phyloP scores from a whole-genome alignment of 2,888 invertebrate species.

The Autographa gamma region DNA sequence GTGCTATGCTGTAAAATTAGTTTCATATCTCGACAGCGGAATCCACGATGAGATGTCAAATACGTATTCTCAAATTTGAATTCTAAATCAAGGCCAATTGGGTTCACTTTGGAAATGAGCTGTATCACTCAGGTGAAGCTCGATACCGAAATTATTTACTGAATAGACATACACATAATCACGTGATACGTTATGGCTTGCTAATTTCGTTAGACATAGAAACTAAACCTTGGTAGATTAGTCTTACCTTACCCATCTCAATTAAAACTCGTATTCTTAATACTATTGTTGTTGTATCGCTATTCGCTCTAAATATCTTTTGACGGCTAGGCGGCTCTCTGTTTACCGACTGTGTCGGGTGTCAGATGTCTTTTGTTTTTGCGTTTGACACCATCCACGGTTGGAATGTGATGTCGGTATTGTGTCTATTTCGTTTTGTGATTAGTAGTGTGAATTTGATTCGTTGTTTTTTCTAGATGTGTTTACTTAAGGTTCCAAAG shows the following conservation, averaged over 20 bases:
- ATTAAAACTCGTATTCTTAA: conserved; percentile 12
- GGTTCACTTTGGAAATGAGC: too few relatives aligned
- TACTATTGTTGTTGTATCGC: conserved; percentile 54
- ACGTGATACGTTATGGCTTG: too few relatives aligned
- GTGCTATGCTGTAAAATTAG: too few relatives aligned
- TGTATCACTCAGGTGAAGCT: too few relatives aligned
- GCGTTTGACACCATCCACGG: conserved; percentile 35
- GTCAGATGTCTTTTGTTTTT: conserved; percentile 65
- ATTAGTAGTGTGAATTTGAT: background rate
- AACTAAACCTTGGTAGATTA: too few relatives aligned
- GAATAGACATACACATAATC: too few relatives aligned
- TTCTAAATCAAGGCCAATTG: too few relatives aligned
- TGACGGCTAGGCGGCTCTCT: conserved; percentile 58
- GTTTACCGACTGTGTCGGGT: conserved; percentile 51
- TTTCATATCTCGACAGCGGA: too few relatives aligned
- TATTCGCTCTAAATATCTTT: conserved; percentile 69
- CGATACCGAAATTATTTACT: too few relatives aligned
- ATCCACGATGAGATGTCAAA: too few relatives aligned
- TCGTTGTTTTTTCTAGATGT: background rate
- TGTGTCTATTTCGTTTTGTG: conserved; percentile 29
- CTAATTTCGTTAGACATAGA: background rate
- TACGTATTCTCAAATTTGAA: too few relatives aligned
- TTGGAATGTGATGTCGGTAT: conserved; percentile 35
- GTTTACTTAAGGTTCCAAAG: too few relatives aligned
- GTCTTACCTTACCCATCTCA: background rate